Evolutionary conservation across 1,140 invertebrate species (phyloP).

Genomic region (Hormaphis cornu): DNA sequence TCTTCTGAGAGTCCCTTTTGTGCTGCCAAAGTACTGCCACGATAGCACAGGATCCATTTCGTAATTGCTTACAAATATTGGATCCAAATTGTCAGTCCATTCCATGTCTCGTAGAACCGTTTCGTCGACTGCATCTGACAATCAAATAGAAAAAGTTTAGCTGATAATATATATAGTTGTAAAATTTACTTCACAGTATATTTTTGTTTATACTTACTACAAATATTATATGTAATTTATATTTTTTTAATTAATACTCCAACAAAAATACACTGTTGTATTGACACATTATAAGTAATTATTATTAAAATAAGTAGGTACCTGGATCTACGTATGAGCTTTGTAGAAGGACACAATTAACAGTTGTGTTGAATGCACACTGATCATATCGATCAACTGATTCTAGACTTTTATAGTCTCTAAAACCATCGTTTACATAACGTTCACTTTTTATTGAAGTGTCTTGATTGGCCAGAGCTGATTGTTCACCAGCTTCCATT

Average conservation of each 20-base stretch:
- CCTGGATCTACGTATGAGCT: conserved; percentile 15
- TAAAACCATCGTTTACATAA: conserved; percentile 7
- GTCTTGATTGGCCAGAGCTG: conserved; percentile 54
- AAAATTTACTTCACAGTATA: too few species aligned
- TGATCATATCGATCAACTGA: conserved; percentile 23
- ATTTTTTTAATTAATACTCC: too few species aligned
- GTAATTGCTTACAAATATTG: conserved; percentile 83
- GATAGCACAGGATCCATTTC: conserved; percentile 80
- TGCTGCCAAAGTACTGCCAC: conserved; percentile 95
- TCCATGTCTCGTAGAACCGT: conserved; percentile 71
- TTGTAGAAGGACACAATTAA: conserved; percentile 12
- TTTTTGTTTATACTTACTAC: too few species aligned
- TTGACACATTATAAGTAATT: too few species aligned
- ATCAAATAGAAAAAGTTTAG: too few species aligned
- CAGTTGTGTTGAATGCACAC: conserved; percentile 16
- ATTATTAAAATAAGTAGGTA: too few species aligned
- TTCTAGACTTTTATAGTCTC: conserved; percentile 2
- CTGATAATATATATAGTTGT: too few species aligned
- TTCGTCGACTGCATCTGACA: conserved; percentile 52
- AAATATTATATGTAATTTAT: too few species aligned
- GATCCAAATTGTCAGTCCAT: conserved; percentile 85
- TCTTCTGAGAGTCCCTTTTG: conserved; percentile 79
- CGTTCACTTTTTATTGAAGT: conserved; percentile 8
- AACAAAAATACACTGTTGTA: too few species aligned
- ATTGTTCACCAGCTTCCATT: conserved; percentile 78